These are phyloP conservation scores for Torymus aiolomorphi DNA, from an alignment of 2,888 invertebrate genomes.

Conservation along the genomic window DNA sequence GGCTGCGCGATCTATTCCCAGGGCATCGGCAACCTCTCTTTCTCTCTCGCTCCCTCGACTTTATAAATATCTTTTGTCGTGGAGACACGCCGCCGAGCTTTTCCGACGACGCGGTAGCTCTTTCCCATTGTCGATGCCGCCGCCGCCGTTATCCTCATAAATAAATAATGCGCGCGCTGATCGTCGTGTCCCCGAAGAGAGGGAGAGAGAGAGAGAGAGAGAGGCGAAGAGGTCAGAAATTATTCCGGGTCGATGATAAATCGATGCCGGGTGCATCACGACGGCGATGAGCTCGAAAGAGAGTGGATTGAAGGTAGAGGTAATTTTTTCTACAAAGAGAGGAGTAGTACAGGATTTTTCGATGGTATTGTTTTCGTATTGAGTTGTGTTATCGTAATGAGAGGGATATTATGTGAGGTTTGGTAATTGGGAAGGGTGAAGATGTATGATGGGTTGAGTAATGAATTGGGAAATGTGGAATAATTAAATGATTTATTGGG, in stretches of 20 bases:
- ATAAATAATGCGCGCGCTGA: conserved; percentile 56
- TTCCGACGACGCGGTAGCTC: conserved; percentile 42
- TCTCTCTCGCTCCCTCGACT: conserved; percentile 58
- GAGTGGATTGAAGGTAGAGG: neutral
- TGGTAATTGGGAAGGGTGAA: too few species aligned
- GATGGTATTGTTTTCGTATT: too few species aligned
- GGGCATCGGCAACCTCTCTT: conserved; percentile 64
- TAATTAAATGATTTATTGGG: too few species aligned
- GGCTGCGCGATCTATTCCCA: conserved; percentile 70
- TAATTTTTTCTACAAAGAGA: neutral
- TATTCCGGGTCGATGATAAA: conserved; percentile 57
- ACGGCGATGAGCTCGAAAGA: neutral
- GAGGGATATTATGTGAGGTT: too few species aligned
- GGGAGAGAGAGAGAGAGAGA: neutral
- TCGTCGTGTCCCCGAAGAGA: neutral
- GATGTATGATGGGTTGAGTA: too few species aligned
- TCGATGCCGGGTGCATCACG: conserved; percentile 47
- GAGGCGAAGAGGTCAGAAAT: conserved; percentile 31
- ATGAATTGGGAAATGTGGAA: too few species aligned
- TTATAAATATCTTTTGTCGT: conserved; percentile 66
- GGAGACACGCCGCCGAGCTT: conserved; percentile 51
- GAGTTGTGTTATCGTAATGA: too few species aligned
- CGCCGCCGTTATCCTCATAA: conserved; percentile 61
- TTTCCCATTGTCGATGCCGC: conserved; percentile 57
- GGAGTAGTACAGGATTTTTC: too few species aligned